phyloP scores from a whole-genome alignment of 2,797 vertebrate species.

The Phylloscopus collybita region DNA sequence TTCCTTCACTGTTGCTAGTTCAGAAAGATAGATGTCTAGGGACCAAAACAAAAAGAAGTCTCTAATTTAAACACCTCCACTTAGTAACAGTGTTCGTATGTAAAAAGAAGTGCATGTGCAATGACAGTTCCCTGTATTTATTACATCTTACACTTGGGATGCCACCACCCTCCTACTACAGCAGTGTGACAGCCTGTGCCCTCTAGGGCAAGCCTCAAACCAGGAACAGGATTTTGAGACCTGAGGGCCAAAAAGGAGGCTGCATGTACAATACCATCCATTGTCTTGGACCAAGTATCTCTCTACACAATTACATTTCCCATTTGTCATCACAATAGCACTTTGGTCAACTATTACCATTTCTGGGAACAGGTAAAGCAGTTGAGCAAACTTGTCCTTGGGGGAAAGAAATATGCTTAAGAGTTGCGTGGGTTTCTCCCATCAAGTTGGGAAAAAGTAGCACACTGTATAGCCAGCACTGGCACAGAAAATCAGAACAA shows the following conservation, averaged over 20 bases:
- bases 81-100: rapidly evolving
- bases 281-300: not conserved
- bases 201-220: not conserved
- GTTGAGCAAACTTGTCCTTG: not conserved
- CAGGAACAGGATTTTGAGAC: not conserved
- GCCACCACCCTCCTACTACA: not conserved
- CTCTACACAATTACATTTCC: rapidly evolving
- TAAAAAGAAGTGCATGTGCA: not conserved
- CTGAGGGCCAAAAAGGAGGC: not conserved
- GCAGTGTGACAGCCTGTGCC: not conserved
- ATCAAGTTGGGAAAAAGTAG: not conserved
- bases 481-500: not conserved
- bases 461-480: rapidly evolving
- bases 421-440: not conserved
- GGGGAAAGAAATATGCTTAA: not conserved
- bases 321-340: not conserved
- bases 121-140: not conserved
- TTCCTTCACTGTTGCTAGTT: not conserved
- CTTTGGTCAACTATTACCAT: not conserved
- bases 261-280: not conserved
- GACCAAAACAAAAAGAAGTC: not conserved
- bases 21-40: not conserved
- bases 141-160: not conserved
- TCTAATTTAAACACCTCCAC: not conserved
- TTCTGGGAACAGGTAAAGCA: not conserved